Evolutionary conservation across 2,113 vertebrate genomes (phyloP), one percentile per base, ranked within the genome.

Genomic region (Grammomys surdaster): DNA sequence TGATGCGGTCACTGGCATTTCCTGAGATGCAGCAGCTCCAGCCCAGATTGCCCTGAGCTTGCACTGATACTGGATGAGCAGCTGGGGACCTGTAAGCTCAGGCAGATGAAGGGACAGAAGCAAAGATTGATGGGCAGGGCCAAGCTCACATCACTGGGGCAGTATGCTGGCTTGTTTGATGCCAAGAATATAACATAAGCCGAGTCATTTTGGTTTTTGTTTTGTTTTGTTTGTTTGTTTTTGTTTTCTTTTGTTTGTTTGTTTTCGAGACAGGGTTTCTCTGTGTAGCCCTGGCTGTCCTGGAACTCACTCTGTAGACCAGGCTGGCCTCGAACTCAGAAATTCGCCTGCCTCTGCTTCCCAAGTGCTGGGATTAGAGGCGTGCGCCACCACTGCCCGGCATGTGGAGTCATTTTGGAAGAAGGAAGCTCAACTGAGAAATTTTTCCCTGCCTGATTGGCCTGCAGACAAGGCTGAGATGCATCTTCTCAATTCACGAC

Each of bases 31-130:
- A 40, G 6, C 28, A 17, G 6, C 20, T 67, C 72, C 3, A 7
- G 28, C 72, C 24, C 33, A 0, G 40, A 31, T 5, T 5, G 1
- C 60, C 20, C 24, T 1, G 19, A 12, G 20, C 0, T 0, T 40
- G 10, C 19, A 1, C 13, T 26, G 46, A 20, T 31, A 1, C 75
- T 67, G 19, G 28, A 12, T 12, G 56, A 91, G 48, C 63, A 65
- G 13, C 31, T 31, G 40, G 26, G 20, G 7, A 40, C 70, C 51
- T 0, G 36, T 6, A n/a, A n/a, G 67, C 40, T 69, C 28, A 16
- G 56, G 12, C 46, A 33, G n/a, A 33, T 0, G 13, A 26, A 82
- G 58, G 63, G 16, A 19, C 2, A 1, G 58, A 82, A 26, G 60
- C 4, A n/a, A n/a, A 70, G 31, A 17, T 17, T 24, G 54, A 63